Base-by-base conservation (phyloP, 1,140 invertebrate genomes). In the Akabosia matsudoensis region DNA sequence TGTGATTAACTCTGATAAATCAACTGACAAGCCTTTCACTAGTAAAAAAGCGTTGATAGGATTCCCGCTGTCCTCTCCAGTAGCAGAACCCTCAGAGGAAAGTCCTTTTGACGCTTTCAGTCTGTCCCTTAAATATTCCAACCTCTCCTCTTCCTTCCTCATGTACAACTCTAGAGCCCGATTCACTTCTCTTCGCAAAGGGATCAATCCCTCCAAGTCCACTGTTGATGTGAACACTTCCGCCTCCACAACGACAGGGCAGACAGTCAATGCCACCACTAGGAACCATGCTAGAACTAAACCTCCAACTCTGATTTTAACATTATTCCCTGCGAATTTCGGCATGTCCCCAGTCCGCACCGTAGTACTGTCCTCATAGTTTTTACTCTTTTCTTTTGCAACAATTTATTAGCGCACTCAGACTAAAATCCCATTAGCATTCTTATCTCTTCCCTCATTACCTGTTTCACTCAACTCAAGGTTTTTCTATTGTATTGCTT, bases 31-130 rank as follows among this genome's bases (percentile, higher is more conserved):
- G 80, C 94, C 89, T 86, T 99, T 99, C 56, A 98, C 95, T 67
- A 98, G 86, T 33, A 97, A 88, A 85, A 96, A 99, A 34, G 97
- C 96, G 87, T 98, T 98, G 74, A 99, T 94, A 1, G 97, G 97
- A 87, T 99, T 99, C 61, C 33, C n/a, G 45, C 10, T 45, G 16
- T 45, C 70, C 34, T 31, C 24, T 4, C 67, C 22, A 4, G 51
- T 18, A 79, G 76, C 33, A 80, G 52, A 52, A 31, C 37, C 31
- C 52, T 78, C 51, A 33, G 56, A 28, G 16, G 45, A 54, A 28
- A 70, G 31, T 33, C 79, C 74, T 0, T 52, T 70, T 14, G 64
- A 77, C 0, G 78, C 67, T 45, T 67, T 16, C 7, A 83, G 82
- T 81, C 82, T 85, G 91, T 87, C 89, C 86, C 90, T 91, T 33